Evolutionary conservation across 2,797 vertebrate species (phyloP), one percentile per base, ranked within the genome.

Genomic region (Chaetophractus vellerosus): DNA sequence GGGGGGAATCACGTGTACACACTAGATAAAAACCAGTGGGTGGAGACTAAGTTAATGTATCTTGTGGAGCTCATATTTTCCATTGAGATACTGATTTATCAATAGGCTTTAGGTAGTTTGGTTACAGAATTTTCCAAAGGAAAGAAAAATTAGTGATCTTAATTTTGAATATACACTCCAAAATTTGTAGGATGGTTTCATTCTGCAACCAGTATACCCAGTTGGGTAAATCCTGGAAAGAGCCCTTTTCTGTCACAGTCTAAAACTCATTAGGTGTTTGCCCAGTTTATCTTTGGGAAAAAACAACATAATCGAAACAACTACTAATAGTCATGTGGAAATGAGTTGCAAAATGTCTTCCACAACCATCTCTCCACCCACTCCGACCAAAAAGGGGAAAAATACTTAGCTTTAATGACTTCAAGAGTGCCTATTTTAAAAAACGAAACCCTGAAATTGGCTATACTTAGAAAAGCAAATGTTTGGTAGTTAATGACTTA

Each of bases 251-350:
- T 84, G 15, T 11, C 18, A 41, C 0, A 61, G 31, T 72, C 23
- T 50, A 90, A n/a, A 76, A 66, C 16, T 36, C 91, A 59, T 63
- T 76, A 91, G 50, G 50, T 61, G 12, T 24, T 74, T 24, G 85
- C 50, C 50, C 9, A 28, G 78, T 52, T 92, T 72, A 59, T 38
- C 31, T 80, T 82, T 90, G 95, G 63, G 41, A 21, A 87, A 93
- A 92, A 38, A 0, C 16, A 86, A 28, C 57, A 41, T 3, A 48
- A 2, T 61, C 41, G 83, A 91, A 82, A 66, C 85, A 74, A 76
- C 28, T 88, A 45, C 28, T 84, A 61, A 52, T 24, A 31, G 33
- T 95, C 75, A 31, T 55, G 90, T 84, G 55, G 85, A 80, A 95
- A 21, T 79, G 59, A 88, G 64, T 76, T 89, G 14, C 4, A 71